Percentiles rank a stretch among this genome's conserved stretches.
phyloP scores from a whole-genome alignment of 2,113 vertebrate genomes.

The Oreochromis tanganicae region DNA sequence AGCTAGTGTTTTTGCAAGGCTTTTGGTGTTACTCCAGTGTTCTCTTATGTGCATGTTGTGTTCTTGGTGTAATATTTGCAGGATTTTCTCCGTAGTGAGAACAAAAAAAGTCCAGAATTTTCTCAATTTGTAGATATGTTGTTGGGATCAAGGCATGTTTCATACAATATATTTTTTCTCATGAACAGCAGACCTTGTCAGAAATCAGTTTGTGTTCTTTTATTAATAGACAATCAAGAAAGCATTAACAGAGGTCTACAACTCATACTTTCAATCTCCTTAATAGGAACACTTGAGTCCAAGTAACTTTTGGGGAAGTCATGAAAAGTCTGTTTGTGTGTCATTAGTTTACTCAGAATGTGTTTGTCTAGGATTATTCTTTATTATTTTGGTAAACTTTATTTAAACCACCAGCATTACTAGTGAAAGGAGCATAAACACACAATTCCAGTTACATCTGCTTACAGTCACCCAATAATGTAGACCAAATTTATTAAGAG shows the following conservation, averaged over 20 bases:
- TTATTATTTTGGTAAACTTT: background rate
- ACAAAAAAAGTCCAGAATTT: background rate
- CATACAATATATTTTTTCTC: accelerated
- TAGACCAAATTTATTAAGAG: background rate
- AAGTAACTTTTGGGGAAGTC: background rate
- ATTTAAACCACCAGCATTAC: background rate
- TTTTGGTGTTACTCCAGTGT: background rate
- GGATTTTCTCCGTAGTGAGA: background rate
- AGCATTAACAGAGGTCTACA: background rate
- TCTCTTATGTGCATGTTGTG: background rate
- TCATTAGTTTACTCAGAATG: background rate
- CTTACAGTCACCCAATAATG: background rate
- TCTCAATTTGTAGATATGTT: background rate
- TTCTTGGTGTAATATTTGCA: background rate
- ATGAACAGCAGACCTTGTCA: background rate
- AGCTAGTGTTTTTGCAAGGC: background rate
- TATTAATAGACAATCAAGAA: background rate
- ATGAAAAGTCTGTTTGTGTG: background rate
- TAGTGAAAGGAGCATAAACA: background rate
- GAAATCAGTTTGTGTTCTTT: background rate
- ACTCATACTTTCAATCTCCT: background rate
- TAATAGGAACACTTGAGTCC: background rate
- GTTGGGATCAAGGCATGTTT: background rate
- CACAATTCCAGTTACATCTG: background rate
- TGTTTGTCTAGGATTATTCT: background rate